Evolutionary conservation across 1,140 invertebrate species (phyloP), one percentile per base, ranked within the genome.

Genomic region (Leptinotarsa defecta): DNA sequence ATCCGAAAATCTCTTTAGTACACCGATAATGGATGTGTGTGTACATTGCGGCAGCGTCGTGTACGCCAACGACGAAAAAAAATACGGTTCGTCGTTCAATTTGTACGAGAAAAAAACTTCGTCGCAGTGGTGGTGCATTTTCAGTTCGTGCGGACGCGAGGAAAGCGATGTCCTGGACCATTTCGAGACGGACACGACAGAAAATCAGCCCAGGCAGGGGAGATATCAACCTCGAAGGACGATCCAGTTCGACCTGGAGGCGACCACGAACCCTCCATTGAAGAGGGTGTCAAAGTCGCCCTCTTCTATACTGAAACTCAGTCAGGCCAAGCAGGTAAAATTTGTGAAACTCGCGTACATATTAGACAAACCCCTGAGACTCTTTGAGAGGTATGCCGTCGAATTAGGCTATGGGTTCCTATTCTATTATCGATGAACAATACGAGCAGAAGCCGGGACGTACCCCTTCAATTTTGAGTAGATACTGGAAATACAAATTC

Each of bases 161-260:
- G 5, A 24, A n/a, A 22, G 20, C 17, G 17, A 24, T 11, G 57
- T 22, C 1, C 6, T 61, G 13, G 22, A 61, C 11, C 20, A 22
- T 62, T 62, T 62, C 3, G 49, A 22, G n/a, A 27, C 61, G 0
- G 22, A 19, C 24, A 27, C 17, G 5, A 13, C 13, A 13, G 15
- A 24, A 4, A 34, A 71, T 62, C 8, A 15, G n/a, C 20, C 52
- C 17, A 61, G 13, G 17, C 19, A 73, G 2, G 72, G 72, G 34
- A 65, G 15, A 13, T 78, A 78, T 62, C 13, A 76, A 20, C 62
- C 65, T 20, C 71, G 77, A 57, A 73, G 65, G 63, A 78, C 77
- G 17, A 78, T 78, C 11, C 77, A 78, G 27, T 78, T 78, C 69
- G 74, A 78, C 13, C 52, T 73, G 13, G 77, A 77, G 52, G n/a